A percentile compares a stretch with the other conserved stretches of the same genome.
phyloP scores from a whole-genome alignment of 2,888 invertebrate genomes.

The Dynastes hyllus region DNA sequence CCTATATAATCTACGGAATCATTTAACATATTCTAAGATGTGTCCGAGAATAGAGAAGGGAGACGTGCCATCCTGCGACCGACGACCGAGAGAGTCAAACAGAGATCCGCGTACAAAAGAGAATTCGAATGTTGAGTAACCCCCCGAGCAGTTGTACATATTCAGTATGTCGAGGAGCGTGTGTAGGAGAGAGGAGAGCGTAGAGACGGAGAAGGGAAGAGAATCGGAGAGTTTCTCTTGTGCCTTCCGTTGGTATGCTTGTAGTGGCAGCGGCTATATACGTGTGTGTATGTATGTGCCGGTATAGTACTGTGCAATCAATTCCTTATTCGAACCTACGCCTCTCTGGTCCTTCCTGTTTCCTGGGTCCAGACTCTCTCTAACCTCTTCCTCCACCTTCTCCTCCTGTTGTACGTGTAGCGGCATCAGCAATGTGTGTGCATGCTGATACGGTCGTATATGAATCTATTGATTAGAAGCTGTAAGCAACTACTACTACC shows the following conservation, averaged over 20 bases:
- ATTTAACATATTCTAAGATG: slow-evolving; percentile 55
- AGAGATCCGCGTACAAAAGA: slow-evolving; percentile 49
- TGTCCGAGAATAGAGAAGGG: slow-evolving; percentile 51
- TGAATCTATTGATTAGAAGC: slow-evolving; percentile 68
- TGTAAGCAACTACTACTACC: slow-evolving; percentile 59
- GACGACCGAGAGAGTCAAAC: slow-evolving; percentile 47
- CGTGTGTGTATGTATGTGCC: slow-evolving; percentile 54
- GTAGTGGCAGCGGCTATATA: slow-evolving; percentile 22
- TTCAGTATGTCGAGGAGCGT: slow-evolving; percentile 62
- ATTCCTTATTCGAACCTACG: slow-evolving; percentile 68
- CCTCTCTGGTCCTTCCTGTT: slow-evolving; percentile 62
- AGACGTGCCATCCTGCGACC: slow-evolving; percentile 46
- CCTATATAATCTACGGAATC: slow-evolving; percentile 54
- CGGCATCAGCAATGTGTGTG: slow-evolving; percentile 63
- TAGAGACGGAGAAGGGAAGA: slow-evolving; percentile 1
- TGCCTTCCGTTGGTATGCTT: slow-evolving; percentile 40
- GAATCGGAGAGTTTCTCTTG: slow-evolving; percentile 44
- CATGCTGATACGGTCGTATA: slow-evolving; percentile 68
- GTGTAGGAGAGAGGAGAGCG: slow-evolving; percentile 48
- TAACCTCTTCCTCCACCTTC: slow-evolving; percentile 45
- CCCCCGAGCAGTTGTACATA: slow-evolving; percentile 63
- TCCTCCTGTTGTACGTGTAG: slow-evolving; percentile 42
- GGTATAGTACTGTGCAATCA: slow-evolving; percentile 67
- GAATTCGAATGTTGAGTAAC: slow-evolving; percentile 49
- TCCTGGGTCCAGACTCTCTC: slow-evolving; percentile 62